Evolutionary conservation across 1,140 invertebrate species (phyloP).

Genomic region (Zaprionus taronus): DNA sequence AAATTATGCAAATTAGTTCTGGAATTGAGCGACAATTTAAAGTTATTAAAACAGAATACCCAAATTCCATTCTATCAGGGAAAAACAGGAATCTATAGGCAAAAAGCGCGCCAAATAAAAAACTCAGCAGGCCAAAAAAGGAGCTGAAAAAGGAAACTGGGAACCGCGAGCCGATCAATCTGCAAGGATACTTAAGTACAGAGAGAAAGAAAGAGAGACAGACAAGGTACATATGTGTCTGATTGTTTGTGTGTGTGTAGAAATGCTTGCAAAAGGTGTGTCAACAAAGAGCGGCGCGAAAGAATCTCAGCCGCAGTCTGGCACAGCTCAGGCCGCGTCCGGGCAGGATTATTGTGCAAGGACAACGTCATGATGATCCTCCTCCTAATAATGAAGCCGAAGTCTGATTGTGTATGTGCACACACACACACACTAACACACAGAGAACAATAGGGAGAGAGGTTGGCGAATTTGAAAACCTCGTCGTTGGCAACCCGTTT

Average conservation of each 20-base stretch:
- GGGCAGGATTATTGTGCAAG: conserved; percentile 68
- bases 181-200: conserved; percentile 19
- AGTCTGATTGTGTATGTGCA: conserved; percentile 42
- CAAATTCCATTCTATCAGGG: background rate
- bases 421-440: background rate
- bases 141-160: background rate
- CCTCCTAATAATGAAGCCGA: conserved; percentile 20
- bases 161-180: conserved; percentile 18
- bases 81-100: conserved; percentile 28
- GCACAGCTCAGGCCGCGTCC: background rate
- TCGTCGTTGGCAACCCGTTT: conserved; percentile 55
- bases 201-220: background rate
- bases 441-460: conserved; percentile 65
- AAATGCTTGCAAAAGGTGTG: conserved; percentile 44
- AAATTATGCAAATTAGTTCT: conserved; percentile 14
- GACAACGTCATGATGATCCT: conserved; percentile 70
- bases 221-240: background rate
- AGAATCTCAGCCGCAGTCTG: conserved; percentile 49
- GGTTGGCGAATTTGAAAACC: conserved; percentile 58
- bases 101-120: conserved; percentile 71
- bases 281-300: conserved; percentile 32
- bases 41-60: background rate
- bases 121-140: conserved; percentile 27
- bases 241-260: conserved; percentile 11
- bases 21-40: background rate